Conservation (phyloP, 2,797 vertebrate genomes). For the Dendrocincla tyrannina region DNA sequence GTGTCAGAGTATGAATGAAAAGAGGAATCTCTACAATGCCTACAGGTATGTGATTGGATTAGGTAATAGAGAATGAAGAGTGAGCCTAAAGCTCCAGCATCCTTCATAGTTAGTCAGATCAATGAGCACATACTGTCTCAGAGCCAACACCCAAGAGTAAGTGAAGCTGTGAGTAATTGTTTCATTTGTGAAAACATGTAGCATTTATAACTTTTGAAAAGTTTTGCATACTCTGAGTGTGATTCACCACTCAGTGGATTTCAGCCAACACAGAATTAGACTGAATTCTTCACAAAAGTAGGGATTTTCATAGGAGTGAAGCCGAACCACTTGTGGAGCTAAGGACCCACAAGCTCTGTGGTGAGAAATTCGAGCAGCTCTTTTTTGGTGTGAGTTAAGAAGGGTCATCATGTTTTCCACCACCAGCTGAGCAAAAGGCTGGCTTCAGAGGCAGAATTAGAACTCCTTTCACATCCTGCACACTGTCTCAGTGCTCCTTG, state of each 20-base stretch:
- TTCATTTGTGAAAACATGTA: not conserved
- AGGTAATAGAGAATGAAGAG: not conserved
- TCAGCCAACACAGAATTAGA: not conserved
- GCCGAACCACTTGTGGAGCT: not conserved
- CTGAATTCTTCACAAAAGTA: not conserved
- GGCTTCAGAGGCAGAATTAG: not conserved
- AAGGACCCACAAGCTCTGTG: not conserved
- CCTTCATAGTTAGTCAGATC: not conserved
- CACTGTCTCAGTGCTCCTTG: fast-evolving
- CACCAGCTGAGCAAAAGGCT: not conserved
- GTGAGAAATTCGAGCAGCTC: not conserved
- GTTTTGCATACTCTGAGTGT: not conserved
- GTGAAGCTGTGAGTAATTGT: not conserved
- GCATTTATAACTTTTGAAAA: not conserved
- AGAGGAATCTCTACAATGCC: constrained; percentile 90
- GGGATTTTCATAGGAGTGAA: not conserved
- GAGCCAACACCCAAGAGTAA: not conserved
- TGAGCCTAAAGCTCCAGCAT: not conserved
- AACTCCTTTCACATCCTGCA: not conserved
- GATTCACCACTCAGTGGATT: not conserved
- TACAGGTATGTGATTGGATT: constrained; percentile 77
- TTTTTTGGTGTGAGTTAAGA: not conserved
- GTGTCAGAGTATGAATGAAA: constrained; percentile 87
- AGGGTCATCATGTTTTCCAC: not conserved
- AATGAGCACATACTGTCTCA: not conserved